Conservation (phyloP, 1,140 invertebrate genomes). For the Drosophila ficusphila region DNA sequence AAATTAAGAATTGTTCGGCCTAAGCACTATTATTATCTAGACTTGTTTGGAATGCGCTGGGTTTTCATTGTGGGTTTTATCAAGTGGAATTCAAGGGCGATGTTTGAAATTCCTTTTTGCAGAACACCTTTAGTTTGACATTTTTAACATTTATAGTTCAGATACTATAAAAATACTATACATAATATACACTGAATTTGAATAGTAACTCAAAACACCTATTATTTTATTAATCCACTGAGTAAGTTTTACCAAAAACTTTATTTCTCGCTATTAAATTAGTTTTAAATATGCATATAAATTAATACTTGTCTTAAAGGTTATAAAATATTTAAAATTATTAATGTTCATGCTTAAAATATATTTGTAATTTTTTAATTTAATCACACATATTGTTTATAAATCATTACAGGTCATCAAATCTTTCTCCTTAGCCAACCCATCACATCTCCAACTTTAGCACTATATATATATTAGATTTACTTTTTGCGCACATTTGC, state of each 20-base stretch:
- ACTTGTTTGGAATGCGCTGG: conserved; percentile 20
- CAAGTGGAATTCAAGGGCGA: neutral
- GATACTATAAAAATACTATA: too few relatives aligned
- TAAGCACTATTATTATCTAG: conserved; percentile 29
- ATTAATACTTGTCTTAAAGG: too few relatives aligned
- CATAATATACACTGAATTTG: too few relatives aligned
- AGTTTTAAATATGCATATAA: too few relatives aligned
- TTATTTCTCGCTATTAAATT: too few relatives aligned
- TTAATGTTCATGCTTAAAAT: neutral
- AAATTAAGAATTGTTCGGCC: conserved; percentile 27
- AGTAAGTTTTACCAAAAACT: too few relatives aligned
- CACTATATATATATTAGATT: conserved; percentile 1
- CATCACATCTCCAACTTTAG: neutral
- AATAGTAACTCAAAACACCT: too few relatives aligned
- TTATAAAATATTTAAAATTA: neutral
- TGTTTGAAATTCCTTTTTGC: neutral
- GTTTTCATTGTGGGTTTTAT: neutral
- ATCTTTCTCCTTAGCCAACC: neutral
- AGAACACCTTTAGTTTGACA: neutral
- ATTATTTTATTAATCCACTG: too few relatives aligned
- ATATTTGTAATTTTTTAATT: too few relatives aligned
- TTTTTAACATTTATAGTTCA: too few relatives aligned
- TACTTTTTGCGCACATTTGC: conserved; percentile 19
- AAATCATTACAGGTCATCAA: neutral
- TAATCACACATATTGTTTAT: too few relatives aligned